Conservation (phyloP, 2,888 invertebrate genomes). For the Opisthograptis luteolata region DNA sequence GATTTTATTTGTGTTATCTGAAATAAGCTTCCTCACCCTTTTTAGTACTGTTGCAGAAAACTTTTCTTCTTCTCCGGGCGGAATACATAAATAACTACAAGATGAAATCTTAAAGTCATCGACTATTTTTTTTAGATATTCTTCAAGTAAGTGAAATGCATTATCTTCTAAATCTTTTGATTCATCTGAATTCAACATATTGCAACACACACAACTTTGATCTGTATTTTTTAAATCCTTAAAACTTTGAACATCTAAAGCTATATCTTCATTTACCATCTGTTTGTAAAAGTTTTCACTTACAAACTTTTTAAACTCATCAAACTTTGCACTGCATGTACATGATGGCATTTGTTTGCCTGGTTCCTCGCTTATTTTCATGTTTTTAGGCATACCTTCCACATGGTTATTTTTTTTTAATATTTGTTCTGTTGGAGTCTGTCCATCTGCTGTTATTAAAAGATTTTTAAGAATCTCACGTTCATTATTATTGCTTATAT, state of each 20-base stretch:
- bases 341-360: conserved; percentile 20
- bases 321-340: conserved; percentile 40
- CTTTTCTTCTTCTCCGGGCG: conserved; percentile 58
- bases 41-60: conserved; percentile 57
- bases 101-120: conserved; percentile 53
- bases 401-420: too few relatives aligned
- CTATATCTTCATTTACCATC: conserved; percentile 39
- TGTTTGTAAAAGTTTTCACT: conserved; percentile 31
- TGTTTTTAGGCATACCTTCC: neutral
- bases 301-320: conserved; percentile 42
- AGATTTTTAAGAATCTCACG: too few relatives aligned
- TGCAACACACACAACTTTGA: conserved; percentile 62
- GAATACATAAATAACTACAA: conserved; percentile 53
- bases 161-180: conserved; percentile 69
- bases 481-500: too few relatives aligned
- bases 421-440: too few relatives aligned
- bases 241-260: conserved; percentile 43
- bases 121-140: conserved; percentile 65
- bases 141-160: conserved; percentile 66
- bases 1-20: conserved; percentile 54
- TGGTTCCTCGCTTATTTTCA: neutral
- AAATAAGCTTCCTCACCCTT: conserved; percentile 66
- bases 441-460: too few relatives aligned
- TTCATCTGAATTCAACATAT: conserved; percentile 41
- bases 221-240: conserved; percentile 23